Conservation (phyloP, 2,888 invertebrate species). For the Sesia bembeciformis region DNA sequence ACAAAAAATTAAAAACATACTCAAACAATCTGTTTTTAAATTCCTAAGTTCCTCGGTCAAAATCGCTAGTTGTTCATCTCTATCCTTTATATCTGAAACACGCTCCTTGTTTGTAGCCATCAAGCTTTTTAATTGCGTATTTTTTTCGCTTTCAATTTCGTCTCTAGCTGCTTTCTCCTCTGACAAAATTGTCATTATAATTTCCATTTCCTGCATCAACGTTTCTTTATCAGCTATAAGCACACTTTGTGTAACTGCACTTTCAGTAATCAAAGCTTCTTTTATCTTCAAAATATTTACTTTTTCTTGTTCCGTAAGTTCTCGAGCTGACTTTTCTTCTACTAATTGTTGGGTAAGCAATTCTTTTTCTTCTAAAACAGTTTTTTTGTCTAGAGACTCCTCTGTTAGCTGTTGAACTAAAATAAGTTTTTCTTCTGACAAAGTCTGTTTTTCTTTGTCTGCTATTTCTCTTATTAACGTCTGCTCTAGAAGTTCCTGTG, state of each 20-base stretch:
- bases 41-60: neutral
- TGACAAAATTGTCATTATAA: slow-evolving; percentile 6
- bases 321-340: slow-evolving; percentile 27
- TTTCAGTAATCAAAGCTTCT: slow-evolving; percentile 9
- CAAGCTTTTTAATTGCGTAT: slow-evolving; percentile 14
- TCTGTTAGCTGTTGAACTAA: slow-evolving; percentile 6
- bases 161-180: slow-evolving; percentile 23
- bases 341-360: slow-evolving; percentile 28
- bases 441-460: slow-evolving; percentile 17
- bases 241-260: slow-evolving; percentile 7
- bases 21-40: neutral
- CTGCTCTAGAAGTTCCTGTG: slow-evolving; percentile 10
- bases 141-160: slow-evolving; percentile 20
- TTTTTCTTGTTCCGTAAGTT: slow-evolving; percentile 27
- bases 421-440: slow-evolving; percentile 1
- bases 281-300: slow-evolving; percentile 12
- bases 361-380: slow-evolving; percentile 22
- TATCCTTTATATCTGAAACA: neutral
- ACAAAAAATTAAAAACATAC: neutral
- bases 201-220: slow-evolving; percentile 7
- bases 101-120: slow-evolving; percentile 17
- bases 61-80: neutral
- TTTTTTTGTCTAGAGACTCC: slow-evolving; percentile 1
- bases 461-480: slow-evolving; percentile 18
- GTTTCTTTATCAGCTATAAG: slow-evolving; percentile 17